phyloP scores from a whole-genome alignment of 1,140 invertebrate species.

The Sesamia nonagrioides region DNA sequence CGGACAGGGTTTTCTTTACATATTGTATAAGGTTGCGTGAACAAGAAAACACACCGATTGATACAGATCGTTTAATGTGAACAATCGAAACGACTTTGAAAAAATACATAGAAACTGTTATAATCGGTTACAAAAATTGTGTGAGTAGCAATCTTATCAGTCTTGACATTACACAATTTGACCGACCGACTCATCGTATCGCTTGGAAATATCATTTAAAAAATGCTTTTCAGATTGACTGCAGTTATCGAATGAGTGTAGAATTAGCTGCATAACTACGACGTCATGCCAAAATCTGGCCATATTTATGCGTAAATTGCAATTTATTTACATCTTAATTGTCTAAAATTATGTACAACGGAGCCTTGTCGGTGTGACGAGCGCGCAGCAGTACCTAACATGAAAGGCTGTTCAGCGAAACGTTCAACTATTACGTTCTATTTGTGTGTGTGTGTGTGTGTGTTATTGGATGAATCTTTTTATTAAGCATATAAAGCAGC shows the following conservation, averaged over 20 bases:
- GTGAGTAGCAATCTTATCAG: slow-evolving; percentile 66
- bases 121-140: slow-evolving; percentile 65
- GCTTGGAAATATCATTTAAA: slow-evolving; percentile 48
- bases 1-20: no score
- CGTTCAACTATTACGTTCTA: not conserved
- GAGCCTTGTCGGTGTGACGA: not conserved
- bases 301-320: slow-evolving; percentile 17
- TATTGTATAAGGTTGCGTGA: not conserved
- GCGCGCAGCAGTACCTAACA: not conserved
- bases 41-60: slow-evolving; percentile 37
- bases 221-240: not conserved
- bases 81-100: slow-evolving; percentile 77
- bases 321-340: slow-evolving; percentile 43
- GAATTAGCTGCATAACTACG: slow-evolving; percentile 17
- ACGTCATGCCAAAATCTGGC: not conserved
- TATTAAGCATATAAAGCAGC: not conserved
- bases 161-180: slow-evolving; percentile 77
- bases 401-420: not conserved
- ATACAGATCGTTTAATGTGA: slow-evolving; percentile 75
- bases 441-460: not conserved
- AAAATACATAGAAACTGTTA: slow-evolving; percentile 75
- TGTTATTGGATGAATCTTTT: slow-evolving; percentile 2
- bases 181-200: slow-evolving; percentile 65
- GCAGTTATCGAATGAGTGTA: not conserved
- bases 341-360: slow-evolving; percentile 13